Evolutionary conservation across 1,140 invertebrate genomes (phyloP), one percentile per base, ranked within the genome.

Genomic region (Scaptomyza hsui): DNA sequence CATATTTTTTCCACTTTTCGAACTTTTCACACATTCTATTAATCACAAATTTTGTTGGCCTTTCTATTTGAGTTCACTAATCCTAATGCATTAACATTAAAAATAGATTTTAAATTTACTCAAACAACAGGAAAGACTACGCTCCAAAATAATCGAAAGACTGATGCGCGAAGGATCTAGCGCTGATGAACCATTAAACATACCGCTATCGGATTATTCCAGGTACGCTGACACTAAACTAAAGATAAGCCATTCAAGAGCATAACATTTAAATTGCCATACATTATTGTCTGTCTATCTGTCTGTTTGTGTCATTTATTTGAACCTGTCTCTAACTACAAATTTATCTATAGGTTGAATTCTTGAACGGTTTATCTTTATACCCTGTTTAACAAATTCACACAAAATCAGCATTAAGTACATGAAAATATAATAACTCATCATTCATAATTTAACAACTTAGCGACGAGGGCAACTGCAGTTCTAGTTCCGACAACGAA

Each of bases 161-260:
- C 91, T 97, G 65, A 91, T 95, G 52, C 95, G 96, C 92, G 95
- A 96, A 92, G 96, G 96, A 2, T 97, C 96, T 1, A 97, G 94
- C 91, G 96, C 96, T 9, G 96, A 97, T 79, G 96, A 97, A 89
- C 96, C 96, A 16, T 94, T 95, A 0, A 97, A 97, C 91, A 96
- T 97, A 63, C 94, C 94, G 52, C 91, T 97, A 9, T 96, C 96
- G 29, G 96, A 97, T 92, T 97, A 97, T 86, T 96, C 96, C 0
- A 97, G 96, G 96, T 96, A 72, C 42, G 12, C n/a, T n/a, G n/a
- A 4, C 32, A 37, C 12, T 37, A 37, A 29, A 12, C 32, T n/a
- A n/a, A 37, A 12, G 4, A 37, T n/a, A 9, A 32, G 3, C 29
- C 29, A 32, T 32, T 32, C 4, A 24, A 4, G 6, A 24, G 6